Base-by-base conservation (phyloP, 2,888 invertebrate genomes). In the Eurytoma californica region DNA sequence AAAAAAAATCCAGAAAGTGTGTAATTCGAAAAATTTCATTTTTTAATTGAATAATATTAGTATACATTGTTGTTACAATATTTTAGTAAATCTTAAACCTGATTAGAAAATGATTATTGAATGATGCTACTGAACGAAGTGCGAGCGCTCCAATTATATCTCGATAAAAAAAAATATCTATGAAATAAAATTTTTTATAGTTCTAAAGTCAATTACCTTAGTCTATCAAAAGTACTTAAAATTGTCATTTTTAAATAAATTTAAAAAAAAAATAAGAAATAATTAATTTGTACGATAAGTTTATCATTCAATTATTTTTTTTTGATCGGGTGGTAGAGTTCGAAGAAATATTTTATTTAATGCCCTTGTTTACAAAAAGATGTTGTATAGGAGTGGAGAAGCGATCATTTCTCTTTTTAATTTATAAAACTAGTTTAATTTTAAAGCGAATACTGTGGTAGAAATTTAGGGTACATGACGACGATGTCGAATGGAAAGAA, bases 11-110 rank as follows among this genome's bases (percentile, higher is more conserved):
- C 39, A 7, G 53, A 75, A 53, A 68, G 47, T 76, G 58, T 72
- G 65, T 76, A 79, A 72, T 76, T 49, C 30, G 57, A 68, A 58
- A 67, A 72, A 51, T 72, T 72, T 51, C 75, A 67, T 72, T 73
- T 70, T 73, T 76, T 51, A 20, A 80, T 68, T 61, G 60, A 67
- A 47, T 49, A 65, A 61, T 39, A 66, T 74, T 39, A 49, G 47
- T 63, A 76, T 68, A 72, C 49, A 60, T 68, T 53, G 53, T 49
- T 65, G 72, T 80, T 73, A 66, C 72, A 75, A 63, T 16, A 20
- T 39, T 61, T 67, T 67, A 18, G 30, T 74, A 12, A 16, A 13
- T 74, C 63, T 70, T 51, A 68, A 68, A 18, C 18, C 47, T 20
- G 47, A 30, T 79, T n/a, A 18, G 60, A 70, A 74, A 60, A 74